These are phyloP conservation scores for Phalacrocorax aristotelis DNA, from an alignment of 2,113 vertebrate genomes.

Conservation along the genomic window DNA sequence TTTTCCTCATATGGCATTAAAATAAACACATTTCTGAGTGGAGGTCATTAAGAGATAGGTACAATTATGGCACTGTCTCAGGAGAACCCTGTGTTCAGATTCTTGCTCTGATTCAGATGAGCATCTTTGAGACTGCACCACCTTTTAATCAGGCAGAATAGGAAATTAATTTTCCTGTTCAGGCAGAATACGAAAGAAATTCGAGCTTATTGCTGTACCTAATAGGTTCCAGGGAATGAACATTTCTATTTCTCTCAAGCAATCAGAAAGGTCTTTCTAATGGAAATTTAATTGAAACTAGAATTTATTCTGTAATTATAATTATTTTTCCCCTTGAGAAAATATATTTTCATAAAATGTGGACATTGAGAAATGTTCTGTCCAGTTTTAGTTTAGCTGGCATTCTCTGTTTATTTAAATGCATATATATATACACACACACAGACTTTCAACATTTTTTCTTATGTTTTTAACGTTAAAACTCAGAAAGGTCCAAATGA, in stretches of 20 bases:
- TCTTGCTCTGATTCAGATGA: background rate
- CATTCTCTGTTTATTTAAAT: background rate
- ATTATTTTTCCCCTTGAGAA: background rate
- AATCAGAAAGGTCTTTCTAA: background rate
- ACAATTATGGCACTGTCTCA: background rate
- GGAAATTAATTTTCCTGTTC: background rate
- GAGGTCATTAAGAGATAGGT: background rate
- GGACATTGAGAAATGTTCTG: background rate
- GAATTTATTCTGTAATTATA: background rate
- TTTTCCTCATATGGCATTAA: background rate
- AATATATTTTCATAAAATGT: background rate
- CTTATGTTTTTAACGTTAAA: background rate
- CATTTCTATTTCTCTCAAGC: background rate
- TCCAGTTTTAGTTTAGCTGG: background rate
- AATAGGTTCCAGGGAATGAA: background rate
- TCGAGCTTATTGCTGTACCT: background rate
- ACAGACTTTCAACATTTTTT: background rate
- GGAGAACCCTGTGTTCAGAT: background rate
- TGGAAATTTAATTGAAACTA: background rate
- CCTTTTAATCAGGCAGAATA: background rate
- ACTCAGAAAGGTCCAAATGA: background rate
- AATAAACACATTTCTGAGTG: background rate
- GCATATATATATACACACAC: too few species aligned
- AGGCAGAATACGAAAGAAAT: background rate
- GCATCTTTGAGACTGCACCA: background rate